Evolutionary conservation across 2,797 vertebrate genomes (phyloP), one percentile per base, ranked within the genome.

Genomic region (Xenentodon cancila): DNA sequence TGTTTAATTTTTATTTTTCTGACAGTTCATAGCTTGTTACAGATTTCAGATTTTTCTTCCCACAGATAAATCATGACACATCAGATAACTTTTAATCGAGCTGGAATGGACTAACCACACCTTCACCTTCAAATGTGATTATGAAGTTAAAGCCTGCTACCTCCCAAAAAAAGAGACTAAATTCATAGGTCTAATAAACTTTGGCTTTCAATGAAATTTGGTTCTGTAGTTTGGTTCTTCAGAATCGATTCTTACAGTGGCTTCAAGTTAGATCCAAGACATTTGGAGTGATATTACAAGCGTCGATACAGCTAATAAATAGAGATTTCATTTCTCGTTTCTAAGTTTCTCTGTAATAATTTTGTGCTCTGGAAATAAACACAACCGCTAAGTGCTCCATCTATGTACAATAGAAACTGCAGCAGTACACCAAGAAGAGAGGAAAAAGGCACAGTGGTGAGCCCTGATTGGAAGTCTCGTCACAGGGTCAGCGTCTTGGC

Each of bases 401-500:
- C 51, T 84, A 77, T 75, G 20, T 79, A 82, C 83, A 88, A 61
- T 47, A 71, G 66, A 71, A 61, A 59, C 54, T 53, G 54, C 51
- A 75, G 59, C 32, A 34, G 9, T 34, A 27, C 59, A 71, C 59
- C 15, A 68, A 60, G 15, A 42, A 43, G 15, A 65, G 44, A 54
- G 21, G n/a, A 50, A 66, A 65, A 79, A 91, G 89, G 89, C 90
- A 91, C 82, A 75, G 74, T 73, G 82, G 71, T 82, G 85, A 64
- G 68, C 81, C 83, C 54, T 22, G 79, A 76, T 20, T 69, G 56
- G 52, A 68, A 58, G 57, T 5, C 73, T 76, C 58, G 80, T 75
- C 77, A 37, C 59, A 71, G 73, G 78, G 77, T 85, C 79, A 82
- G 73, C 80, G 79, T 84, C 84, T 92, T 94, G 93, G 93, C 92